These are phyloP conservation scores for Stegastes partitus DNA, from an alignment of 2,113 vertebrate genomes.

Conservation along the genomic window DNA sequence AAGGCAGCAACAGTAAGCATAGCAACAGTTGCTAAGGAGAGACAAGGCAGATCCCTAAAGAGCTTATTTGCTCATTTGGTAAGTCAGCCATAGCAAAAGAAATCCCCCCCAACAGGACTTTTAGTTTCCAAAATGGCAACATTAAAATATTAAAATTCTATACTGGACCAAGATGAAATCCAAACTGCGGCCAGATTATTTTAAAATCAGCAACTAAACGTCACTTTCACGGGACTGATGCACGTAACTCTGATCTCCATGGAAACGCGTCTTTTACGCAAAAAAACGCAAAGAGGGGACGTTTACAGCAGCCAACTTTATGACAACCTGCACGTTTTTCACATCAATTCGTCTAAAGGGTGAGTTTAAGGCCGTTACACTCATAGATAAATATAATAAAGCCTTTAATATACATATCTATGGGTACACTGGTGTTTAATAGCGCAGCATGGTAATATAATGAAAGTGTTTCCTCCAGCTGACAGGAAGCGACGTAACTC, in stretches of 20 bases:
- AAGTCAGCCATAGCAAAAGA: conserved; percentile 85
- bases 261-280: conserved; percentile 36
- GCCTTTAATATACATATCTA: too few relatives aligned
- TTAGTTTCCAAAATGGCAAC: conserved; percentile 84
- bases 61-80: conserved; percentile 84
- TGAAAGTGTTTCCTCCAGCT: too few relatives aligned
- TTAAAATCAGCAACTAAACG: neutral
- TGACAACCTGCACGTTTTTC: too few relatives aligned
- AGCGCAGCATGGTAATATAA: neutral
- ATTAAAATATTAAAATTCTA: conserved; percentile 39
- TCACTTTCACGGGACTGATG: too few relatives aligned
- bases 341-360: neutral
- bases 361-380: too few relatives aligned
- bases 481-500: too few relatives aligned
- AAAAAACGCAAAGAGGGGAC: neutral
- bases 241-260: conserved; percentile 36
- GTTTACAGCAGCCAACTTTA: too few relatives aligned
- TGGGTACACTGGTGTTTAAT: neutral
- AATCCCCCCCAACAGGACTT: conserved; percentile 84
- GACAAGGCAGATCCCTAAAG: conserved; percentile 80
- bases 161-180: conserved; percentile 32
- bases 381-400: too few relatives aligned
- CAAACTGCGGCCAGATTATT: neutral
- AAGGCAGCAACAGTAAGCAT: conserved; percentile 73
- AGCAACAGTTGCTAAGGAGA: conserved; percentile 88